phyloP scores from a whole-genome alignment of 2,797 vertebrate genomes.

The Pterois miles region DNA sequence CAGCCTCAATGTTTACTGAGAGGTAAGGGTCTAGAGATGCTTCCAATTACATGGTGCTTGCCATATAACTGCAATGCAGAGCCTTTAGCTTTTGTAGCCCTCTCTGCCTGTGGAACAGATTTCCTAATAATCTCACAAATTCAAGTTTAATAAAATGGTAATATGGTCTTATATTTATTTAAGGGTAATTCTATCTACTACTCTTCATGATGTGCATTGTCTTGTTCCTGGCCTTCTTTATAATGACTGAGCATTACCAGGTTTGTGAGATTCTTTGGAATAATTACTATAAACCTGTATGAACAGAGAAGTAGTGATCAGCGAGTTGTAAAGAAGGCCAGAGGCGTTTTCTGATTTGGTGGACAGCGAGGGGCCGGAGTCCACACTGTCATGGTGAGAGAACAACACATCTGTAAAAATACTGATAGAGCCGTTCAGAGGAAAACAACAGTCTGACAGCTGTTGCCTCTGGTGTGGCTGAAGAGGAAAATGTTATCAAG shows the following conservation, averaged over 20 bases:
- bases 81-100: no score
- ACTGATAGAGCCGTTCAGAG: slow-evolving; percentile 54
- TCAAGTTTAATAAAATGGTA: no score
- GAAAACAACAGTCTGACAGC: slow-evolving; percentile 57
- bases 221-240: not conserved
- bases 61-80: no score
- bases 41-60: no score
- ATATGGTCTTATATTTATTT: no score
- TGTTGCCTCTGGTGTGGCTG: slow-evolving; percentile 51
- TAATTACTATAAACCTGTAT: not conserved
- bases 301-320: not conserved
- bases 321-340: not conserved
- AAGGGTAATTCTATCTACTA: no score
- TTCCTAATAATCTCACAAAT: not conserved
- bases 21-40: no score
- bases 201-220: not conserved
- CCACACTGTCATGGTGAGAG: slow-evolving; percentile 43
- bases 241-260: no score
- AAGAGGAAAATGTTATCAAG: slow-evolving; percentile 26
- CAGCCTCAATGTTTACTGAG: no score
- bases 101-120: no score
- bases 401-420: slow-evolving; percentile 75
- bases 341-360: slow-evolving; percentile 10
- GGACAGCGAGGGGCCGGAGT: slow-evolving; percentile 34
- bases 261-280: no score